Evolutionary conservation across 2,888 invertebrate species (phyloP).

Genomic region (Apoda limacodes): DNA sequence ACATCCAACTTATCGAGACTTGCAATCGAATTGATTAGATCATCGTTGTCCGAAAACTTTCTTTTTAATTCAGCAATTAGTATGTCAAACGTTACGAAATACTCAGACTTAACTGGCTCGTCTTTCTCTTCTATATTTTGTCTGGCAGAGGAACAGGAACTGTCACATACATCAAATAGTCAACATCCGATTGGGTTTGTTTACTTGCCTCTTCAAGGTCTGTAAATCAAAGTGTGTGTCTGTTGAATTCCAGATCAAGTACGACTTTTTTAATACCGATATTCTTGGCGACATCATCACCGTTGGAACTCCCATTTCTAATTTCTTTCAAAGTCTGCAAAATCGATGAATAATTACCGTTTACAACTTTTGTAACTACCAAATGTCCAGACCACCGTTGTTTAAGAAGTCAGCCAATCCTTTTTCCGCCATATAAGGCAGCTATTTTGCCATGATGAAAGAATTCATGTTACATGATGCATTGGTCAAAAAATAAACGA

Average conservation of each 20-base stretch:
- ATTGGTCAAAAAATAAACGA: conserved; percentile 15
- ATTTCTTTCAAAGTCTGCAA: no score
- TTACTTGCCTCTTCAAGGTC: no score
- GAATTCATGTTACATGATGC: conserved; percentile 16
- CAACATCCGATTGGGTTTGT: no score
- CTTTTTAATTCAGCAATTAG: conserved; percentile 9
- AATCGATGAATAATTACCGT: no score
- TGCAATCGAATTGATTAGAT: conserved; percentile 9
- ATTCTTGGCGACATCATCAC: conserved; percentile 15
- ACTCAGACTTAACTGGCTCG: conserved; percentile 12
- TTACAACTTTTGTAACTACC: conserved; percentile 12
- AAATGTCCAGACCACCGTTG: conserved; percentile 16
- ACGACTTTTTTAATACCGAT: conserved; percentile 15
- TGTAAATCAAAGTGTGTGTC: no score
- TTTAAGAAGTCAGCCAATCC: conserved; percentile 11
- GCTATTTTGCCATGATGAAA: conserved; percentile 15
- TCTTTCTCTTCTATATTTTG: conserved; percentile 8
- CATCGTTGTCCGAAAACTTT: conserved; percentile 11
- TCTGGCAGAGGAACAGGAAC: conserved; percentile 5
- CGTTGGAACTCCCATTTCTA: conserved; percentile 10
- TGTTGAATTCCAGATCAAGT: conserved; percentile 16
- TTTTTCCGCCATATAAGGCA: conserved; percentile 12
- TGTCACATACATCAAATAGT: no score
- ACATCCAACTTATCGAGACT: no score
- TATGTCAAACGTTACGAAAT: conserved; percentile 14